Conservation (phyloP, 1,140 invertebrate species). For the Drosophila ohnishii region DNA sequence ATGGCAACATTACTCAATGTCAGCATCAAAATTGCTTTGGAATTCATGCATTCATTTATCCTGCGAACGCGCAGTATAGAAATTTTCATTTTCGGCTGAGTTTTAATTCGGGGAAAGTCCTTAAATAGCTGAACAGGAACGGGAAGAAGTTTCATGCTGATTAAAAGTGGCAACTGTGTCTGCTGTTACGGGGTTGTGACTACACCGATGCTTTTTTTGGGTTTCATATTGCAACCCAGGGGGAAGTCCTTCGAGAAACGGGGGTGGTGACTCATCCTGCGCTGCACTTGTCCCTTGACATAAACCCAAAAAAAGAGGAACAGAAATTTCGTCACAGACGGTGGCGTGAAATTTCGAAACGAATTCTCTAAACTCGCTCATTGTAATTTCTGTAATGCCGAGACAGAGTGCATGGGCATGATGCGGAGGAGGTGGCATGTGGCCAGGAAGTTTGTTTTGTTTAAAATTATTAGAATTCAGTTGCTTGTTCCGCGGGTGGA, state of each 20-base stretch:
- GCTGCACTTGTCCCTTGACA: slow-evolving; percentile 65
- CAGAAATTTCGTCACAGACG: slow-evolving; percentile 81
- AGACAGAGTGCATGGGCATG: slow-evolving; percentile 51
- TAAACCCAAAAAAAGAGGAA: neutral
- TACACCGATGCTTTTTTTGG: slow-evolving; percentile 25
- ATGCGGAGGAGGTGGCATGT: slow-evolving; percentile 28
- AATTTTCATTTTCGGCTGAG: slow-evolving; percentile 70
- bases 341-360: slow-evolving; percentile 83
- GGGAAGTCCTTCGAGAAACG: slow-evolving; percentile 37
- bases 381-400: slow-evolving; percentile 76
- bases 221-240: slow-evolving; percentile 67
- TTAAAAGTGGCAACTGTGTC: slow-evolving; percentile 73
- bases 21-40: slow-evolving; percentile 80
- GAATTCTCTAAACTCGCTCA: slow-evolving; percentile 76
- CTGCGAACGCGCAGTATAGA: slow-evolving; percentile 53
- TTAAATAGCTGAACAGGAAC: slow-evolving; percentile 72
- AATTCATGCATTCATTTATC: slow-evolving; percentile 76
- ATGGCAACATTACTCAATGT: slow-evolving; percentile 79
- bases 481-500: slow-evolving; percentile 63
- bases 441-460: slow-evolving; percentile 74
- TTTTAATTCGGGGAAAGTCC: slow-evolving; percentile 56
- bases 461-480: slow-evolving; percentile 79
- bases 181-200: slow-evolving; percentile 27
- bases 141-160: slow-evolving; percentile 58
- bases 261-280: slow-evolving; percentile 43